Evolutionary conservation across 2,113 vertebrate genomes (phyloP).

Genomic region (Notarius quadriscutis): DNA sequence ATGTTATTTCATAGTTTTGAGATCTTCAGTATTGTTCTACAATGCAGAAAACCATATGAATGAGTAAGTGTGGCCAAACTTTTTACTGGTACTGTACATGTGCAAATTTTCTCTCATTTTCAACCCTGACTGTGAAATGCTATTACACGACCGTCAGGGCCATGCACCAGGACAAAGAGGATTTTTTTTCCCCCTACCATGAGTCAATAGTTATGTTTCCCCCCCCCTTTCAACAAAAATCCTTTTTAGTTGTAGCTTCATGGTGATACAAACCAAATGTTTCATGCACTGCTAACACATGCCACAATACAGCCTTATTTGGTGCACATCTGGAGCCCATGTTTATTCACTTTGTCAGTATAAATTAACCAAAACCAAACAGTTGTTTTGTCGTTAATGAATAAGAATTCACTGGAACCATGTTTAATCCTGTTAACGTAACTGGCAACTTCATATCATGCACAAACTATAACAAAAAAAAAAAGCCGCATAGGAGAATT

Average conservation of each 20-base stretch:
- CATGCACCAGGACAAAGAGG: not conserved
- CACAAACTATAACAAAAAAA: not conserved
- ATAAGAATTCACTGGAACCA: constrained; percentile 1
- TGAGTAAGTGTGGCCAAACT: too few species aligned
- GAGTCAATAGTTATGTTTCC: not conserved
- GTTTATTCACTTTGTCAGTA: constrained; percentile 29
- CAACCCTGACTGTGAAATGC: not conserved
- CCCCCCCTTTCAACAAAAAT: not conserved
- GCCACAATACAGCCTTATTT: constrained; percentile 30
- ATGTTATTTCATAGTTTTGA: too few species aligned
- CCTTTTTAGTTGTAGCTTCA: not conserved
- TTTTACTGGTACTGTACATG: too few species aligned
- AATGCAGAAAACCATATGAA: too few species aligned
- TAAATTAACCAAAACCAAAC: constrained; percentile 36
- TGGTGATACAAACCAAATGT: constrained; percentile 14
- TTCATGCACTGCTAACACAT: constrained; percentile 24
- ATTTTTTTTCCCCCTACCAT: too few species aligned
- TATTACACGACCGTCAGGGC: not conserved
- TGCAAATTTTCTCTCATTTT: not conserved
- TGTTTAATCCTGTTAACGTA: not conserved
- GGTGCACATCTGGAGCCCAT: constrained; percentile 18
- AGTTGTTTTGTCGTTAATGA: constrained; percentile 27
- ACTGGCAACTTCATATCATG: constrained; percentile 3
- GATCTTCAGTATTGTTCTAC: too few species aligned
- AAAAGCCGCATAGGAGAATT: not conserved